A percentile compares a stretch with the other conserved stretches of the same genome.
Conservation (phyloP, 2,888 invertebrate genomes). For the Limnephilus auricula region DNA sequence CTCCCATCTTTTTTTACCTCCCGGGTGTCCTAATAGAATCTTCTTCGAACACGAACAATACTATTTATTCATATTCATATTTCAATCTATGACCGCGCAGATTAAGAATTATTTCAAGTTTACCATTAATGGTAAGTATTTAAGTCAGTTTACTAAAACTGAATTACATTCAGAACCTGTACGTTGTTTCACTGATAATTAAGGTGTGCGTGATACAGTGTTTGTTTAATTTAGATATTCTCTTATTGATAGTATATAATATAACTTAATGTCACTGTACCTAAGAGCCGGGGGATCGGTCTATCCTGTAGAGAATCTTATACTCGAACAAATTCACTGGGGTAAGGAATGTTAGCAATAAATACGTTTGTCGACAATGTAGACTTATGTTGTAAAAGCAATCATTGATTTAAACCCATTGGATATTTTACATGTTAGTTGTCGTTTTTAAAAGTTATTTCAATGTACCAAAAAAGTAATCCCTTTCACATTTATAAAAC, state of each 20-base stretch:
- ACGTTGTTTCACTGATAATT: slow-evolving; percentile 69
- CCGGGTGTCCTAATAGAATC: too few species aligned
- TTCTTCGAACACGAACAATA: too few species aligned
- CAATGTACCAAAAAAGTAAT: background rate
- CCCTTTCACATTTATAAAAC: background rate
- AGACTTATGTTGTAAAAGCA: slow-evolving; percentile 38
- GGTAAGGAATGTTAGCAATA: slow-evolving; percentile 41
- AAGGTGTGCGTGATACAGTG: slow-evolving; percentile 70
- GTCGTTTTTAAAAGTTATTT: background rate
- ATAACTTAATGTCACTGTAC: slow-evolving; percentile 66
- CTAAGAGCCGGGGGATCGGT: slow-evolving; percentile 65
- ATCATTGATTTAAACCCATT: slow-evolving; percentile 16
- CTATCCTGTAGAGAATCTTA: slow-evolving; percentile 53
- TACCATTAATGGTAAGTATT: background rate
- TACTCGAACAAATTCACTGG: slow-evolving; percentile 42
- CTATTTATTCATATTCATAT: too few species aligned
- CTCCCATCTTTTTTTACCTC: too few species aligned
- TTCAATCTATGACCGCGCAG: too few species aligned
- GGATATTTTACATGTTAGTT: slow-evolving; percentile 19
- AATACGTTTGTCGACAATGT: slow-evolving; percentile 19
- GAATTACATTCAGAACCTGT: background rate
- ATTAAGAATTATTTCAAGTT: too few species aligned
- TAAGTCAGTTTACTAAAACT: background rate
- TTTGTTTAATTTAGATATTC: slow-evolving; percentile 63
- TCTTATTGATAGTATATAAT: slow-evolving; percentile 59